phyloP scores from a whole-genome alignment of 1,140 invertebrate genomes.

The Diabrotica undecimpunctata region DNA sequence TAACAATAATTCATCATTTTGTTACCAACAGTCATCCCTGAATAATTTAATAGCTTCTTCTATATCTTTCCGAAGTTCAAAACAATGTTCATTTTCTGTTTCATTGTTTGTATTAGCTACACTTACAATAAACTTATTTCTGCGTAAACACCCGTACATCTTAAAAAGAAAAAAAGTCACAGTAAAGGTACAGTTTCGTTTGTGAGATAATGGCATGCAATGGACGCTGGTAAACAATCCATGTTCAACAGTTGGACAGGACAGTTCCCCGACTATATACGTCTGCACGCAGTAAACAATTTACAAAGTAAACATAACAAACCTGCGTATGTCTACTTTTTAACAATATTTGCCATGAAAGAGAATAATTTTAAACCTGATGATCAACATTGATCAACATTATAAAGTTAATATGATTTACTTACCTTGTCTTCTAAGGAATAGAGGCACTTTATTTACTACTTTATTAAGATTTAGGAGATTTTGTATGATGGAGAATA shows the following conservation, averaged over 20 bases:
- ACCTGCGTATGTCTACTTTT: neutral
- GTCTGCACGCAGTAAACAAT: neutral
- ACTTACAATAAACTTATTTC: neutral
- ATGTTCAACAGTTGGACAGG: no score
- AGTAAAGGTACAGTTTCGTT: neutral
- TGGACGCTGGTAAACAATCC: neutral
- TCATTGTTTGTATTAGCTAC: neutral
- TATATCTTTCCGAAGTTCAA: conserved; percentile 2
- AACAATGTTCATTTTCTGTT: neutral
- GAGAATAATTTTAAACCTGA: neutral
- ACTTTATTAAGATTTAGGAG: no score
- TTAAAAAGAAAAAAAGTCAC: neutral
- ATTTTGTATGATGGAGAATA: no score
- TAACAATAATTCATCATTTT: conserved; percentile 9
- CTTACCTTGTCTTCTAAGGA: neutral
- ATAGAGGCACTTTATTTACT: neutral
- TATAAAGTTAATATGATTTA: neutral
- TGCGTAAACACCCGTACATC: neutral
- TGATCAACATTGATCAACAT: neutral
- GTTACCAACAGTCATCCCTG: neutral
- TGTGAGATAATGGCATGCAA: neutral
- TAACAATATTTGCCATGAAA: neutral
- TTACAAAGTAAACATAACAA: neutral
- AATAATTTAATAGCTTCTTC: conserved; percentile 8
- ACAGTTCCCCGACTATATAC: no score